Evolutionary conservation across 2,113 vertebrate genomes (phyloP).

Genomic region (Marmota flaviventris): DNA sequence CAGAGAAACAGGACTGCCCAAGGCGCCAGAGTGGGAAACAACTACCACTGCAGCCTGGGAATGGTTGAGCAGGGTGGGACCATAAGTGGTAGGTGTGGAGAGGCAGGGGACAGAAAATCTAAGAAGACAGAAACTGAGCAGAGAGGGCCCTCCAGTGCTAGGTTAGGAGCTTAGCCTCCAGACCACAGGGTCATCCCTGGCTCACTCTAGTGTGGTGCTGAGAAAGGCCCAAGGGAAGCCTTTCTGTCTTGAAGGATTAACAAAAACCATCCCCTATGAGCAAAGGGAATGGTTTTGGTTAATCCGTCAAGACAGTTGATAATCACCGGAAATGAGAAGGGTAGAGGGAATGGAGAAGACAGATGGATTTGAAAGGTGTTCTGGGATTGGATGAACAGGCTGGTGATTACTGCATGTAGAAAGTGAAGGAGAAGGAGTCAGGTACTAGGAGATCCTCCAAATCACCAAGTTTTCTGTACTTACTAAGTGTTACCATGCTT

Average conservation of each 20-base stretch:
- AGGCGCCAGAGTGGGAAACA: background rate
- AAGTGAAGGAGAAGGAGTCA: background rate
- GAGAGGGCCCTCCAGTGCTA: background rate
- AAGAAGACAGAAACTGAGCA: background rate
- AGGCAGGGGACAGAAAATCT: background rate
- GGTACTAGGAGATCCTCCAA: background rate
- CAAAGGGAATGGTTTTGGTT: background rate
- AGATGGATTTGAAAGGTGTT: background rate
- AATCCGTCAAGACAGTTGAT: background rate
- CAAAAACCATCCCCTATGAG: background rate
- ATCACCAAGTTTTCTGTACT: background rate
- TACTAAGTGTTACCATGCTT: background rate
- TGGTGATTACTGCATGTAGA: background rate
- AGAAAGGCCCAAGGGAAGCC: background rate
- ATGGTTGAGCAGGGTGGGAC: background rate
- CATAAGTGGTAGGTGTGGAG: background rate
- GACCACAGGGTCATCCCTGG: no score
- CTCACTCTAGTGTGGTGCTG: background rate
- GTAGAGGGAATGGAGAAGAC: background rate
- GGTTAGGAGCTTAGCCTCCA: background rate
- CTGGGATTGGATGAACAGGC: background rate
- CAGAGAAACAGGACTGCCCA: background rate
- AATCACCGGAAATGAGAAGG: background rate
- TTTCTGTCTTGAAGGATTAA: no score
- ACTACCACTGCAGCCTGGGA: accelerated